These are phyloP conservation scores for Microctonus brassicae DNA, from an alignment of 2,888 invertebrate species.

Conservation along the genomic window DNA sequence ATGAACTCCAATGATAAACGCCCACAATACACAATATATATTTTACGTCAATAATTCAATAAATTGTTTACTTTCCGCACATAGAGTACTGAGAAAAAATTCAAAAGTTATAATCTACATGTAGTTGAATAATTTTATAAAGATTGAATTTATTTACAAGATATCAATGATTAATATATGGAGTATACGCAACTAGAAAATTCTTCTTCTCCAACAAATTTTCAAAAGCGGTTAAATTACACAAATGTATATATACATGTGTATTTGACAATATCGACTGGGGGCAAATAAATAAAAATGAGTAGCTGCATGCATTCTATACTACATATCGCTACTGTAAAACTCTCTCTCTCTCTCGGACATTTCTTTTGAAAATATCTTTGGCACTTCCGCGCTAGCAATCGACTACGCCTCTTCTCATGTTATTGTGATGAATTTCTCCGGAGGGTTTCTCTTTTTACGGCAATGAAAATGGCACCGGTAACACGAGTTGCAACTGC, in stretches of 20 bases:
- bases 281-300: neutral
- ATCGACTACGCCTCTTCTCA: constrained; percentile 33
- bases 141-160: too few relatives aligned
- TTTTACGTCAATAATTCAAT: constrained; percentile 26
- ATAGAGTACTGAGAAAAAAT: too few relatives aligned
- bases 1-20: constrained; percentile 4
- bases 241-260: too few relatives aligned
- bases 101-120: neutral
- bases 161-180: too few relatives aligned
- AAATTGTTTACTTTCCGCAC: neutral
- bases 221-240: too few relatives aligned
- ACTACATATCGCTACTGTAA: neutral
- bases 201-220: too few relatives aligned
- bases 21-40: neutral
- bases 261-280: neutral
- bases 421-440: constrained; percentile 34
- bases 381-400: constrained; percentile 31
- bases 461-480: neutral
- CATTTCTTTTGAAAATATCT: constrained; percentile 23
- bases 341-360: neutral
- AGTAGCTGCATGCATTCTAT: neutral
- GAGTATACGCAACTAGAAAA: too few relatives aligned
- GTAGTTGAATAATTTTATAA: too few relatives aligned
- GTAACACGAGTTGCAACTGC: constrained; percentile 33
- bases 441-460: constrained; percentile 9